These are phyloP conservation scores for Drosophila paulistorum DNA, from an alignment of 1,140 invertebrate species.

Conservation along the genomic window DNA sequence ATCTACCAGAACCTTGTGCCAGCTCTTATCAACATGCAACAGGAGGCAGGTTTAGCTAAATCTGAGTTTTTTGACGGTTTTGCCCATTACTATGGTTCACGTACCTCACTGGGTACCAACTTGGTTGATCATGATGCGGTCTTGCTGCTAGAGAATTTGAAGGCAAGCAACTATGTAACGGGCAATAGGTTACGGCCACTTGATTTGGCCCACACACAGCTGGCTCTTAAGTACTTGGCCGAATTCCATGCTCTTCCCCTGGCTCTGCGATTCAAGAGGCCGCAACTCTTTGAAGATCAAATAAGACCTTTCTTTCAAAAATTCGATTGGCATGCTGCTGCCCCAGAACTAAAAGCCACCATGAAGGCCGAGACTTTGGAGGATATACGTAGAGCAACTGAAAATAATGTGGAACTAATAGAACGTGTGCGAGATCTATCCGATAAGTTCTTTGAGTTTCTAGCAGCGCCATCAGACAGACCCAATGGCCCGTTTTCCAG, in stretches of 20 bases:
- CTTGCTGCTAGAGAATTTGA: slow-evolving; percentile 85
- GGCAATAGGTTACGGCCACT: slow-evolving; percentile 83
- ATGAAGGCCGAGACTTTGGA: slow-evolving; percentile 61
- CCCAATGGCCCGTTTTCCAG: slow-evolving; percentile 82
- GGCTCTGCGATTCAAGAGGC: slow-evolving; percentile 84
- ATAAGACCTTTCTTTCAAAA: slow-evolving; percentile 73
- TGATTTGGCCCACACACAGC: slow-evolving; percentile 83
- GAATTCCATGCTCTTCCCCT: slow-evolving; percentile 85
- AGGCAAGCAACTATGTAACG: slow-evolving; percentile 82
- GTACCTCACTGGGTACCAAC: slow-evolving; percentile 82
- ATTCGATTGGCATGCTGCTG: slow-evolving; percentile 71
- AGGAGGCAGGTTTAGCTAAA: slow-evolving; percentile 80
- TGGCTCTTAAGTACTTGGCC: slow-evolving; percentile 84
- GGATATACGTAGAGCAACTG: slow-evolving; percentile 46
- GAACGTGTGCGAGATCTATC: slow-evolving; percentile 39
- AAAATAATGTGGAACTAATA: slow-evolving; percentile 45
- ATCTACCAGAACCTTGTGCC: slow-evolving; percentile 85
- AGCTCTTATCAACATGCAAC: slow-evolving; percentile 83
- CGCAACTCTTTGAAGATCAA: slow-evolving; percentile 83
- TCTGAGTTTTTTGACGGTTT: slow-evolving; percentile 83
- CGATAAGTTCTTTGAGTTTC: slow-evolving; percentile 53
- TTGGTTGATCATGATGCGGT: slow-evolving; percentile 84
- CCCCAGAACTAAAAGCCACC: slow-evolving; percentile 49
- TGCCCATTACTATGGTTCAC: slow-evolving; percentile 84
- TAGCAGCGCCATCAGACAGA: slow-evolving; percentile 36